A percentile compares a stretch with the other conserved stretches of the same genome.
Conservation (phyloP, 2,113 vertebrate genomes). For the Brachyistius frenatus region DNA sequence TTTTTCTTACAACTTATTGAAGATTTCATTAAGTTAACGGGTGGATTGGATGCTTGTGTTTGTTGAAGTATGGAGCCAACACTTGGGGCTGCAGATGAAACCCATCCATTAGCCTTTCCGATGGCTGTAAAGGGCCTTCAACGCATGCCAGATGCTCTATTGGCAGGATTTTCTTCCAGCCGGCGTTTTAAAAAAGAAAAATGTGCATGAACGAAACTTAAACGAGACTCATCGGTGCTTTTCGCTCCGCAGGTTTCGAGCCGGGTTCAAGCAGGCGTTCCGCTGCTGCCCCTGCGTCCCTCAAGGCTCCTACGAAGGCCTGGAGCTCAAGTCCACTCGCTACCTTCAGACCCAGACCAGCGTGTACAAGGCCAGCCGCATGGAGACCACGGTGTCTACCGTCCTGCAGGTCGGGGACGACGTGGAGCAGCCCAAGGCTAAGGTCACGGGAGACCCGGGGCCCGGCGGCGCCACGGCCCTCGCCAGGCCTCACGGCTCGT, state of each 20-base stretch:
- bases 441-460: constrained; percentile 14
- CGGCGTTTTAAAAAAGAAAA: too few relatives aligned
- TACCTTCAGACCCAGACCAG: constrained; percentile 94
- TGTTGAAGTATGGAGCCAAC: too few relatives aligned
- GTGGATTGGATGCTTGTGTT: too few relatives aligned
- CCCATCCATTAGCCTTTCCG: not conserved
- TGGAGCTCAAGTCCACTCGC: constrained; percentile 94
- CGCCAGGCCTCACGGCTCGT: constrained; percentile 77
- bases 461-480: not conserved
- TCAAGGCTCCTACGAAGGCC: constrained; percentile 87
- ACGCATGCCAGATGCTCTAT: too few relatives aligned
- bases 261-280: constrained; percentile 95
- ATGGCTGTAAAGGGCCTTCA: not conserved
- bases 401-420: constrained; percentile 81
- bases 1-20: too few relatives aligned
- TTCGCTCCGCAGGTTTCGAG: constrained; percentile 88
- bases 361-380: constrained; percentile 92
- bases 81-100: not conserved
- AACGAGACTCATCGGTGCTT: not conserved
- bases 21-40: too few relatives aligned
- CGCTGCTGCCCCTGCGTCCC: constrained; percentile 91
- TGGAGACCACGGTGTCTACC: constrained; percentile 90
- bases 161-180: too few relatives aligned
- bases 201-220: too few relatives aligned
- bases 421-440: constrained; percentile 78